Evolutionary conservation across 1,140 invertebrate species (phyloP), one percentile per base, ranked within the genome.

Genomic region (Anthonomus grandis): DNA sequence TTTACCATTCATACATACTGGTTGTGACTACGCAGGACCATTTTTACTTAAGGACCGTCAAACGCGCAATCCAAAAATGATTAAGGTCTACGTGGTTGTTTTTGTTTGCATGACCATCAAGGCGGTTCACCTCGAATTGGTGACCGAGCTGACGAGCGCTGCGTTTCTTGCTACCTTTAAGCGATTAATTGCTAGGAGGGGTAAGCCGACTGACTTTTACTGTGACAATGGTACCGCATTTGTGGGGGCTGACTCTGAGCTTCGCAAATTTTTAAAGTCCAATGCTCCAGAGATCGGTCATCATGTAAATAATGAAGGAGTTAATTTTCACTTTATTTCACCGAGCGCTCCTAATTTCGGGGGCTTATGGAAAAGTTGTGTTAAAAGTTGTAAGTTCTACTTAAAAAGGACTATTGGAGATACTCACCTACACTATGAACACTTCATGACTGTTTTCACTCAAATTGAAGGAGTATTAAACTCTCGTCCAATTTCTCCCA

Each of bases 321-420:
- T 50, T 18, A 41, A 31, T 15, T 57, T 37, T 36, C 19, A 50
- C 13, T 57, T 57, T 27, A 57, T 57, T 15, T 12, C 41, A 4
- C 69, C 76, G 22, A 21, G 39, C 4, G 66, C 72, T 15, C 69
- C 72, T 4, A 67, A 76, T 65, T 74, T 77, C 52, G 75, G 75
- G 21, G 75, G 75, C 10, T 24, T 59, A 27, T 75, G 71, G 66
- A 77, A 78, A 60, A 49, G 65, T 3, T 66, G 60, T 5, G 68
- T 78, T 0, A 74, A 74, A 62, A 59, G 55, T 18, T 59, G 69
- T 3, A 78, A 78, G 53, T 53, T 59, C 24, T 72, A 74, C 56
- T 49, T 75, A 5, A 46, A 64, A 25, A 56, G 67, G 5, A n/a
- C n/a, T n/a, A n/a, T n/a, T n/a, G n/a, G n/a, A n/a, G 37, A 57